These are phyloP conservation scores for Gnatocerus cornutus DNA, from an alignment of 2,888 invertebrate species.

Conservation along the genomic window DNA sequence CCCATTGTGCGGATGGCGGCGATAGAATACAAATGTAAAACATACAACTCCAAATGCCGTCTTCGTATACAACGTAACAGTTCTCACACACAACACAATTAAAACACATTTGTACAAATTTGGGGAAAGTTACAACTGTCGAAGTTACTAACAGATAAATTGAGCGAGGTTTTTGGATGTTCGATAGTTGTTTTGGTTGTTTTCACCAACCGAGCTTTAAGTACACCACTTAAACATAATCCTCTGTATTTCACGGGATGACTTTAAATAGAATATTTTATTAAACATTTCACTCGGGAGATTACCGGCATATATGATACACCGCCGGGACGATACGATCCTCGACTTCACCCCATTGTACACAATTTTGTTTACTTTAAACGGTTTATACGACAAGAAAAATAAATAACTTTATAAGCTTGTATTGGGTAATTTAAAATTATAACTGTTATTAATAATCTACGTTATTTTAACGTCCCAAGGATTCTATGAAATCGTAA, in stretches of 20 bases:
- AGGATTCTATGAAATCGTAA: conserved; percentile 31
- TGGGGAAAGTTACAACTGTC: background rate
- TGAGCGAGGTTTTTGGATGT: background rate
- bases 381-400: conserved; percentile 11
- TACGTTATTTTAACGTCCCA: conserved; percentile 29
- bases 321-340: conserved; percentile 2
- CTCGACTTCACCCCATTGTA: background rate
- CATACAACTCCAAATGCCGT: conserved; percentile 37
- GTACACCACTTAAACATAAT: conserved; percentile 3
- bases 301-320: conserved; percentile 1
- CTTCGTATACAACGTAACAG: conserved; percentile 33
- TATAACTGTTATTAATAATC: conserved; percentile 40
- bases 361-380: background rate
- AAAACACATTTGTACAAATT: conserved; percentile 6
- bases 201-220: background rate
- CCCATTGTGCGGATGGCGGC: conserved; percentile 61
- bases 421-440: conserved; percentile 15
- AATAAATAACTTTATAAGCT: conserved; percentile 15
- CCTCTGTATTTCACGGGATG: conserved; percentile 5
- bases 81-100: conserved; percentile 22
- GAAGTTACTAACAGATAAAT: background rate
- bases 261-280: conserved; percentile 20
- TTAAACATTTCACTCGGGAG: conserved; percentile 4
- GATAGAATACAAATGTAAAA: conserved; percentile 66
- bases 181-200: background rate